Evolutionary conservation across 2,797 vertebrate species (phyloP).

Genomic region (Melanotaenia trifasciata): DNA sequence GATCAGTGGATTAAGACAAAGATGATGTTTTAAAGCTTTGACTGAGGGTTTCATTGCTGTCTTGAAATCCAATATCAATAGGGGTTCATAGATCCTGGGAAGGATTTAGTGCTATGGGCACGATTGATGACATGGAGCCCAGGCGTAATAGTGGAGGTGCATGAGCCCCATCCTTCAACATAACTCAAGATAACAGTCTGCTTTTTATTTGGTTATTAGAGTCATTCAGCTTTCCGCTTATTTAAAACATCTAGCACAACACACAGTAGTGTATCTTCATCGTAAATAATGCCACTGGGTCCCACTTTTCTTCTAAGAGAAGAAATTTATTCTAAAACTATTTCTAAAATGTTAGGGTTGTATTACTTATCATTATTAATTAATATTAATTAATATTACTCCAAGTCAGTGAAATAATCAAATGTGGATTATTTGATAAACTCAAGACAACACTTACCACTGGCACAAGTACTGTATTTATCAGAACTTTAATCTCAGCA

Average conservation of each 20-base stretch:
- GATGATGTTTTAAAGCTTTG: conserved; percentile 81
- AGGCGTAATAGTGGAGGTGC: conserved; percentile 50
- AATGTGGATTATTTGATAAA: conserved; percentile 46
- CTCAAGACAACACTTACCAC: conserved; percentile 44
- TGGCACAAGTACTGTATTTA: conserved; percentile 45
- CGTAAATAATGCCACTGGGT: conserved; percentile 47
- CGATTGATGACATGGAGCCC: conserved; percentile 71
- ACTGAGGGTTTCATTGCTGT: conserved; percentile 76
- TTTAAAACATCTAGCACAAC: conserved; percentile 63
- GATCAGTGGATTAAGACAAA: conserved; percentile 83
- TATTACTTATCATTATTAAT: conserved; percentile 31
- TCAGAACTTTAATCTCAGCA: conserved; percentile 29
- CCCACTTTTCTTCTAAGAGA: background rate
- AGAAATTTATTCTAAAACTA: conserved; percentile 38
- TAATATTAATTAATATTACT: conserved; percentile 20
- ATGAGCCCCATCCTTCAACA: conserved; percentile 62
- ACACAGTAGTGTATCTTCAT: conserved; percentile 7
- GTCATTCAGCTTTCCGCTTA: conserved; percentile 69
- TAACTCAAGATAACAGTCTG: conserved; percentile 70
- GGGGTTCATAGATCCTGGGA: conserved; percentile 67
- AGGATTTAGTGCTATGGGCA: conserved; percentile 73
- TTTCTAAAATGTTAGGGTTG: conserved; percentile 17
- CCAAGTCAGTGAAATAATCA: conserved; percentile 51
- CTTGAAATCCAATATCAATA: conserved; percentile 78
- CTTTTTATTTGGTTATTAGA: conserved; percentile 74